Base-by-base conservation (phyloP, 2,113 vertebrate species). In the Pterophyllum scalare region DNA sequence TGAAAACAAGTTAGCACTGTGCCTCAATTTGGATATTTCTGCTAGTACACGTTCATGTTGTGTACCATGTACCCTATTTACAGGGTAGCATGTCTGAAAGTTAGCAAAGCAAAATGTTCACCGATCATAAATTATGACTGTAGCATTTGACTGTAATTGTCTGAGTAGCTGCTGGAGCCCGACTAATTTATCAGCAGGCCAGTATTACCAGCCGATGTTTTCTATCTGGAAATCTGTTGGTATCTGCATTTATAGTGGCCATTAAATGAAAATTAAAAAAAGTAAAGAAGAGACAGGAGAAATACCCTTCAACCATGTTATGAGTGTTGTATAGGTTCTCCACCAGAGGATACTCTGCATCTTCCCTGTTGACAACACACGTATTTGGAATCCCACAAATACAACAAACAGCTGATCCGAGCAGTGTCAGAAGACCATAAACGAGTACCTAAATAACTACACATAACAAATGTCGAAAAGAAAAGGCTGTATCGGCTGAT, bases 401-500 rank as follows among this genome's bases (percentile, higher is more conserved):
- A 26, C 38, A 12, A 67, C 1, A 67, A 14, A 2, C 40, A 43
- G 40, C 40, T 40, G 38, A 11, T 40, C 38, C 3, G 38, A 40
- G 38, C 9, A 40, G 38, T 12, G 40, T 43, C 40, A 12, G 40
- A 9, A 43, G 12, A 43, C 11, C 11, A 12, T 43, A 43, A 13
- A 43, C 4, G 12, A 43, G 12, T 43, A 43, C 11, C 13, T 43
- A 43, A 43, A 43, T 40, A 12, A 40, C 38, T 4, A 40, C 3
- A 40, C 38, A 12, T 43, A 13, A 43, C 40, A 13, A 43, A 12
- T 43, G 40, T 43, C 12, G 3, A 13, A 67, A 22, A 0, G 0
- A 0, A 4, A 46, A 67, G 46, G 17, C 5, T 11, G 1, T n/a
- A 26, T 49, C 3, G 1, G 24, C 22, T 26, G 22, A 67, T 67